These are phyloP conservation scores for Sisyra terminalis DNA, from an alignment of 2,888 invertebrate species.

Conservation along the genomic window DNA sequence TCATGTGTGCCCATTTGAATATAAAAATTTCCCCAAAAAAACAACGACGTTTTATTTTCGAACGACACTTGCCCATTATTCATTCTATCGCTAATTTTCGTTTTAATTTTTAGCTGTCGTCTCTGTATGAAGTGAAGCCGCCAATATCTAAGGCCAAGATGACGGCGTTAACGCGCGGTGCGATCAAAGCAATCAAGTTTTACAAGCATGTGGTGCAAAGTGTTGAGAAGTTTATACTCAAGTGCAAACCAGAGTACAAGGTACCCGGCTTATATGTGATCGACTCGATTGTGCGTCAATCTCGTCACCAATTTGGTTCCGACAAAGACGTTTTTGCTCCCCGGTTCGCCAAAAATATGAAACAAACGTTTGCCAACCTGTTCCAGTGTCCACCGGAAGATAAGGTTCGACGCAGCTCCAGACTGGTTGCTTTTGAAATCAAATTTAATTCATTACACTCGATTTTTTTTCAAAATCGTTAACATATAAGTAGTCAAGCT, in stretches of 20 bases:
- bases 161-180: slow-evolving; percentile 92
- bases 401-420: slow-evolving; percentile 45
- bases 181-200: slow-evolving; percentile 96
- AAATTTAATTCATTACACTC: slow-evolving; percentile 11
- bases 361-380: slow-evolving; percentile 81
- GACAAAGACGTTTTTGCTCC: slow-evolving; percentile 98
- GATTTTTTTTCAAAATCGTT: background rate
- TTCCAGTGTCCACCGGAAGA: slow-evolving; percentile 96
- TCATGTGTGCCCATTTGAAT: too few species aligned
- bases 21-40: too few species aligned
- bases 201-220: slow-evolving; percentile 99
- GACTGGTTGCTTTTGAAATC: slow-evolving; percentile 17
- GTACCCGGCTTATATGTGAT: slow-evolving; percentile 97
- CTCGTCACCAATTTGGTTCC: slow-evolving; percentile 90
- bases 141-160: slow-evolving; percentile 99
- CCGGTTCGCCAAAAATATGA: slow-evolving; percentile 91
- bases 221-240: slow-evolving; percentile 97
- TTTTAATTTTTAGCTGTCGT: slow-evolving; percentile 64
- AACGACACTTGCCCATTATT: too few species aligned
- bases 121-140: slow-evolving; percentile 91
- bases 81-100: background rate
- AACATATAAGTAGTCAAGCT: slow-evolving; percentile 8
- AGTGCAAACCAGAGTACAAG: slow-evolving; percentile 97
- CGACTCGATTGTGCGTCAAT: slow-evolving; percentile 96
- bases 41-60: too few species aligned